Conservation (phyloP, 2,888 invertebrate genomes). For the Acrobasis consociella region DNA sequence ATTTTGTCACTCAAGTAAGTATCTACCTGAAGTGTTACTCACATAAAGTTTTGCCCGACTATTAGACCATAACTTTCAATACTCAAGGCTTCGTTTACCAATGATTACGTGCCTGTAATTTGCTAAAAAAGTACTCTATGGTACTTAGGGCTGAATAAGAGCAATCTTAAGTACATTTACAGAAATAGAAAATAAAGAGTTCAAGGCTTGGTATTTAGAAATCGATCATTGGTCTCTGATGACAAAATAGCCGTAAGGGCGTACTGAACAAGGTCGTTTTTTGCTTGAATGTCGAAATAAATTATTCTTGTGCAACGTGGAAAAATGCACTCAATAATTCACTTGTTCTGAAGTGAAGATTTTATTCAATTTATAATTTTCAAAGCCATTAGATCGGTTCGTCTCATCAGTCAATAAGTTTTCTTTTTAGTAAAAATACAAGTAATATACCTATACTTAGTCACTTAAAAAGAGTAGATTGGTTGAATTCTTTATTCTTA, state of each 20-base stretch:
- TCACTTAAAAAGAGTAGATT: too few species aligned
- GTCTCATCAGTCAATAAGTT: background rate
- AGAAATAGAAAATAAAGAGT: slow-evolving; percentile 51
- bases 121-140: slow-evolving; percentile 17
- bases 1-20: too few species aligned
- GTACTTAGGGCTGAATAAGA: slow-evolving; percentile 38
- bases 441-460: too few species aligned
- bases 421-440: too few species aligned
- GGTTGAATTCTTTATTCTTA: too few species aligned
- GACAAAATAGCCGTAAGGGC: slow-evolving; percentile 69
- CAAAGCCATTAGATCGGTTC: background rate
- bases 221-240: slow-evolving; percentile 55
- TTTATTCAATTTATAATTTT: slow-evolving; percentile 1
- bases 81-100: slow-evolving; percentile 18
- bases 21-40: background rate
- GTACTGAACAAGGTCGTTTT: slow-evolving; percentile 69
- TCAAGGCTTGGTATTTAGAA: slow-evolving; percentile 69
- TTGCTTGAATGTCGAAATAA: slow-evolving; percentile 62
- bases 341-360: slow-evolving; percentile 12
- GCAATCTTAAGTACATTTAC: slow-evolving; percentile 35
- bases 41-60: background rate
- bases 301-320: slow-evolving; percentile 44
- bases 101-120: slow-evolving; percentile 15
- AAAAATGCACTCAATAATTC: slow-evolving; percentile 38
- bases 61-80: slow-evolving; percentile 7